Evolutionary conservation across 2,797 vertebrate genomes (phyloP).

Genomic region (Pantherophis vulpinus): DNA sequence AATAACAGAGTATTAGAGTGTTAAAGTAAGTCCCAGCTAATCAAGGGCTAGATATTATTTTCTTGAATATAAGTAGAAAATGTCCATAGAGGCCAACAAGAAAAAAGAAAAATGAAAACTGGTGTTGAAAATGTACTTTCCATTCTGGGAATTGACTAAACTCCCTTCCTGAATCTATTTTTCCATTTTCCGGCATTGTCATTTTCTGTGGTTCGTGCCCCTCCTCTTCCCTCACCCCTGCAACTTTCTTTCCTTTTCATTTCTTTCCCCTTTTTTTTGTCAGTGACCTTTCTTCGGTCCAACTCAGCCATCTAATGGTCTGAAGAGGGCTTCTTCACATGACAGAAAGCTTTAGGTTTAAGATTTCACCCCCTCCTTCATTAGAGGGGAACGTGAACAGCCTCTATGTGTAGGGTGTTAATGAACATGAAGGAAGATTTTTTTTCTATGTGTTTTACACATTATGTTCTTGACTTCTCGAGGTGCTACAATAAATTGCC

Average conservation of each 20-base stretch:
- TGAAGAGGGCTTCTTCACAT: constrained; percentile 76
- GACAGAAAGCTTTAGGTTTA: constrained; percentile 77
- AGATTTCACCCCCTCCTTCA: constrained; percentile 73
- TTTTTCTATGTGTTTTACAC: constrained; percentile 81
- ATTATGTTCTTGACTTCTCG: constrained; percentile 94
- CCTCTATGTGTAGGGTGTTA: constrained; percentile 78
- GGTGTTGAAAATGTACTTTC: constrained; percentile 74
- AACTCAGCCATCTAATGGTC: constrained; percentile 75
- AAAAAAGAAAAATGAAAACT: constrained; percentile 67
- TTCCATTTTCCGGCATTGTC: constrained; percentile 76
- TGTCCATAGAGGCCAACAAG: constrained; percentile 50
- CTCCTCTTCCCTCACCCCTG: neutral
- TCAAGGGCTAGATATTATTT: constrained; percentile 71
- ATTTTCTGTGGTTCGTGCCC: constrained; percentile 49
- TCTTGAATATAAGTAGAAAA: constrained; percentile 72
- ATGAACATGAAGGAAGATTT: constrained; percentile 78
- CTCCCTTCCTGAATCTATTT: constrained; percentile 74
- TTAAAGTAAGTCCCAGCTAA: constrained; percentile 71
- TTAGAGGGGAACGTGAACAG: constrained; percentile 78
- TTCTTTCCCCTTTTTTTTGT: constrained; percentile 69
- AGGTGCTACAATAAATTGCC: constrained; percentile 85
- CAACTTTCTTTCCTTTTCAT: neutral
- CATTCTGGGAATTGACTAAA: constrained; percentile 67
- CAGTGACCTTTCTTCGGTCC: constrained; percentile 79
- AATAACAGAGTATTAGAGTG: constrained; percentile 86